Percentiles rank a stretch among this genome's conserved stretches.
Conservation (phyloP, 2,113 vertebrate genomes). For the Lophochroa leadbeateri region DNA sequence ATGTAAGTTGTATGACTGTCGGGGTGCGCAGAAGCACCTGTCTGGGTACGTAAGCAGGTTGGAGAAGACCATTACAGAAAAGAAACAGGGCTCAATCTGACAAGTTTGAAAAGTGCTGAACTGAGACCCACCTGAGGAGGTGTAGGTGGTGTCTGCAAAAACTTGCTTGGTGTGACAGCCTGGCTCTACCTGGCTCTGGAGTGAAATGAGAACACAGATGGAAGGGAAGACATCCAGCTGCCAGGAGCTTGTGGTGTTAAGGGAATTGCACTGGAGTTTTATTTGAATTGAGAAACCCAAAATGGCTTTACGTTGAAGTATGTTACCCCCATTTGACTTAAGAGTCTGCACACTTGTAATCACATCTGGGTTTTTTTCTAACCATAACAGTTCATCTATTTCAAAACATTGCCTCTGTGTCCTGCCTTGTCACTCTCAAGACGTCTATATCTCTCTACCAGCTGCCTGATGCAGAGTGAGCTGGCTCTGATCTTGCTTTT, state of each 20-base stretch:
- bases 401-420: background rate
- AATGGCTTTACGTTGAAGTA: background rate
- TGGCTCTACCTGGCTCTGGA: background rate
- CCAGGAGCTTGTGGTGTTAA: background rate
- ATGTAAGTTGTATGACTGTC: background rate
- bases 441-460: background rate
- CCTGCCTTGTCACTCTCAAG: background rate
- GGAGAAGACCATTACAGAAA: background rate
- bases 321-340: background rate
- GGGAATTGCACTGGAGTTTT: background rate
- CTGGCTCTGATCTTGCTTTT: background rate
- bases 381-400: rapidly evolving
- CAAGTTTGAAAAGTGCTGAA: background rate
- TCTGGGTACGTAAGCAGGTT: rapidly evolving
- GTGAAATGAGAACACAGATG: background rate
- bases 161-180: background rate
- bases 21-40: rapidly evolving
- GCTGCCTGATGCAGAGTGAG: background rate
- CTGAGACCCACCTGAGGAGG: background rate
- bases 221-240: background rate
- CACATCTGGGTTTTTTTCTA: background rate
- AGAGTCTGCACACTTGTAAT: background rate
- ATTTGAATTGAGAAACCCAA: background rate
- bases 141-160: background rate
- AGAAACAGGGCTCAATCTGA: background rate